Percentiles rank a stretch among this genome's conserved stretches.
Evolutionary conservation across 2,113 vertebrate species (phyloP).

Genomic region (Eulemur macaco): DNA sequence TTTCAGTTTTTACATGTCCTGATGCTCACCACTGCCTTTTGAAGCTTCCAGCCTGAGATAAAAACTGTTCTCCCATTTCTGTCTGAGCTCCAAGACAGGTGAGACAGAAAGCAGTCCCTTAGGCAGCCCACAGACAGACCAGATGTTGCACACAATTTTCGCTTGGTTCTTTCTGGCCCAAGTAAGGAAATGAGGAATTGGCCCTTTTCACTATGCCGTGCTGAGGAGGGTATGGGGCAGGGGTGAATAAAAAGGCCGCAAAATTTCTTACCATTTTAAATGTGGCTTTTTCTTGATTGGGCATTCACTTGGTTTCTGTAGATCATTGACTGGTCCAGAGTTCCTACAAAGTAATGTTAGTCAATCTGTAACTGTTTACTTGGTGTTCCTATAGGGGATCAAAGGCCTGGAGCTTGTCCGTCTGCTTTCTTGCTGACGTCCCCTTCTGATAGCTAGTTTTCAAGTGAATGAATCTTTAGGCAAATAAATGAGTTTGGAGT

Average conservation of each 20-base stretch:
- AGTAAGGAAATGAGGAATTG: neutral
- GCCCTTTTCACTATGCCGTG: too few species aligned
- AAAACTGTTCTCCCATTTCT: neutral
- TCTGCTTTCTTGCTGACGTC: neutral
- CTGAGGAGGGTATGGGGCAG: neutral
- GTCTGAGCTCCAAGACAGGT: neutral
- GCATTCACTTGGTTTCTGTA: neutral
- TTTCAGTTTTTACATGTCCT: neutral
- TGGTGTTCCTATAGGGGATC: neutral
- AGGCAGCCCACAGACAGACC: neutral
- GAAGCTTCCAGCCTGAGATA: neutral
- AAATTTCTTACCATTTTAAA: too few species aligned
- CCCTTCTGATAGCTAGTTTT: neutral
- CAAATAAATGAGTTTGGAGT: neutral
- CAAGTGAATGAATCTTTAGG: neutral
- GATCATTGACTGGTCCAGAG: neutral
- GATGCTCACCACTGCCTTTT: neutral
- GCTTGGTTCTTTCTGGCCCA: neutral
- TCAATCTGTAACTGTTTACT: neutral
- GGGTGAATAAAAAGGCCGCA: neutral
- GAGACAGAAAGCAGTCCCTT: neutral
- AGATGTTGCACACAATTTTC: neutral
- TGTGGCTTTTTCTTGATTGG: neutral
- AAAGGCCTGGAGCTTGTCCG: neutral
- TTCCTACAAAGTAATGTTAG: neutral